Conservation (phyloP, 2,113 vertebrate genomes). For the Brevimyrus niger region DNA sequence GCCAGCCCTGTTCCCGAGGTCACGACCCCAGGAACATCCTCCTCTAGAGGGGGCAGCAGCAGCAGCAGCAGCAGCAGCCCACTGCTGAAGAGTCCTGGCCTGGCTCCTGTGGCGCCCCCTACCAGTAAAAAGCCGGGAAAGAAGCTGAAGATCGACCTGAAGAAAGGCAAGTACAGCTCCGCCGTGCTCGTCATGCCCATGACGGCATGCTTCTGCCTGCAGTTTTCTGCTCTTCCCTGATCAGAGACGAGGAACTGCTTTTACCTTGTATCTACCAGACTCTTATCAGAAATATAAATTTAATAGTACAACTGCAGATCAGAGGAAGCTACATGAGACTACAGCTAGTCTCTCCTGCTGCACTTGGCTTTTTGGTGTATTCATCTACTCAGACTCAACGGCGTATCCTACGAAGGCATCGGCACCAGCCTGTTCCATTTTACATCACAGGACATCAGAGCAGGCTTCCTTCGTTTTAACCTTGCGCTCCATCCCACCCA, state of each 20-base stretch:
- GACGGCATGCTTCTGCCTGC: constrained; percentile 29
- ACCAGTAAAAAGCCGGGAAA: constrained; percentile 77
- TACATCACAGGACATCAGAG: background rate
- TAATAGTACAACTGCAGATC: constrained; percentile 64
- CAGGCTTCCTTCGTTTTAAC: background rate
- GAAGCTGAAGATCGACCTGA: constrained; percentile 84
- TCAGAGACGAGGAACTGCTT: constrained; percentile 30
- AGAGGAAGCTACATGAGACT: constrained; percentile 63
- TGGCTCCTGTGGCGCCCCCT: constrained; percentile 70
- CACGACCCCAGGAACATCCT: constrained; percentile 30
- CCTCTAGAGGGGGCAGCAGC: constrained; percentile 35
- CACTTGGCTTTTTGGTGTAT: background rate
- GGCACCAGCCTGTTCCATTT: constrained; percentile 25
- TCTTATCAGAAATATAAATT: constrained; percentile 69
- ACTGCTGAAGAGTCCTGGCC: constrained; percentile 59
- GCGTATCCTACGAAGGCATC: background rate
- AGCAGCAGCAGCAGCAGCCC: constrained; percentile 52
- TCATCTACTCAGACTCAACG: constrained; percentile 7
- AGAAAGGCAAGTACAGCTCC: constrained; percentile 71
- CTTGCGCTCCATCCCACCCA: background rate
- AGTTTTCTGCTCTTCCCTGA: constrained; percentile 42
- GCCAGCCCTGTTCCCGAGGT: constrained; percentile 37
- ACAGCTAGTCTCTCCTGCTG: constrained; percentile 14
- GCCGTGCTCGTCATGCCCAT: background rate
- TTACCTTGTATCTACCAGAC: constrained; percentile 39